Base-by-base conservation (phyloP, 2,888 invertebrate species). In the Anorthoa munda region DNA sequence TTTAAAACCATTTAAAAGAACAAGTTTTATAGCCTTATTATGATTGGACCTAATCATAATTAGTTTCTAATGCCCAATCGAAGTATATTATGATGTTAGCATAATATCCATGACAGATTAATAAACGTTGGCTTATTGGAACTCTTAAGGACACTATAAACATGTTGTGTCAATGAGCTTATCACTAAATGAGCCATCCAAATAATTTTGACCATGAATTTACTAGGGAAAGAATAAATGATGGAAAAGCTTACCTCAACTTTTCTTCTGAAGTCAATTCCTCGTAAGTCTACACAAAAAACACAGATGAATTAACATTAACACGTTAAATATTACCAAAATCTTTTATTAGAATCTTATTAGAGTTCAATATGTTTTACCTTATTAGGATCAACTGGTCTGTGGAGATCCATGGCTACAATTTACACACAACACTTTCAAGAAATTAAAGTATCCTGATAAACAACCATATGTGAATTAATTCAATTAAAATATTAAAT, bases 181-280 rank as follows among this genome's bases (percentile, higher is more conserved):
- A 83, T 83, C 85, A 81, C 50, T 66, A 66, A 67, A 60, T 55
- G n/a, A 60, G 21, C 58, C 60, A 13, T 46, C 48, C 46, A 68
- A 68, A 64, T 31, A 64, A 7, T 60, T 53, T 53, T 64, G 68
- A 61, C 58, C 66, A 48, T 69, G 39, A 72, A 67, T 46, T 26
- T 9, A 65, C 31, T 31, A 26, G 0, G 17, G 51, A 60, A 67
- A 31, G 1, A 50, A 23, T 48, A 48, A 61, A 48, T 58, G 11
- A 31, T 2, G 56, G 59, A 46, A 66, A 51, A 75, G 76, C 91
- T 93, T 94, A 98, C 98, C 98, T 97, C 94, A 97, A 96, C 95
- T 97, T 97, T 92, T 98, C 98, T 84, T 98, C 98, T 9, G 97
- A 96, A n/a, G 98, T 97, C 94, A 98, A 94, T 86, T 98, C 97